A percentile compares a stretch with the other conserved stretches of the same genome.
Conservation (phyloP, 2,888 invertebrate genomes). For the Eupithecia dodoneata region DNA sequence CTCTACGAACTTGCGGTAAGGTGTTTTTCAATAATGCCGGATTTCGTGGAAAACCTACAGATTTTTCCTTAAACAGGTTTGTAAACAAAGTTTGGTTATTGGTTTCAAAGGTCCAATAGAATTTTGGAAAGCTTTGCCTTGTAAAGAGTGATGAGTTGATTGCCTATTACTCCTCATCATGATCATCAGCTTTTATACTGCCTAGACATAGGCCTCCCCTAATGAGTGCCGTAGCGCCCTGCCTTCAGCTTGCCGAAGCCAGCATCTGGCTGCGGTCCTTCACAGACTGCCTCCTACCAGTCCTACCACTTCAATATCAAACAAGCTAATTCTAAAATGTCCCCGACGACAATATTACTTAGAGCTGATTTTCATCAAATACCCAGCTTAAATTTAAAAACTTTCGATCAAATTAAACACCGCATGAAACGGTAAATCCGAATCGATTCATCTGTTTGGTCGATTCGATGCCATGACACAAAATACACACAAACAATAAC, state of each 20-base stretch:
- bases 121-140: not conserved
- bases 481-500: too few species aligned
- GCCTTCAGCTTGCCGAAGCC: not conserved
- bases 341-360: too few species aligned
- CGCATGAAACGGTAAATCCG: too few species aligned
- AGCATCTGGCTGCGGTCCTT: too few species aligned
- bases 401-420: too few species aligned
- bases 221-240: not conserved
- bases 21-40: conserved; percentile 39
- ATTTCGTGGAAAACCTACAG: conserved; percentile 22
- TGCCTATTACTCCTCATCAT: not conserved
- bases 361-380: too few species aligned
- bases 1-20: conserved; percentile 41
- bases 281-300: too few species aligned
- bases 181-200: not conserved
- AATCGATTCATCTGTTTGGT: too few species aligned
- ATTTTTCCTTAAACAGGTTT: conserved; percentile 30
- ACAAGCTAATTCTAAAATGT: too few species aligned
- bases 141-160: not conserved
- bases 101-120: conserved; percentile 20
- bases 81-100: conserved; percentile 31
- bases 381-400: too few species aligned
- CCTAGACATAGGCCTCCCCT: not conserved
- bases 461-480: too few species aligned
- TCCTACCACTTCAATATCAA: too few species aligned